These are phyloP conservation scores for Sitobion miscanthi DNA, from an alignment of 1,140 invertebrate genomes.

Conservation along the genomic window DNA sequence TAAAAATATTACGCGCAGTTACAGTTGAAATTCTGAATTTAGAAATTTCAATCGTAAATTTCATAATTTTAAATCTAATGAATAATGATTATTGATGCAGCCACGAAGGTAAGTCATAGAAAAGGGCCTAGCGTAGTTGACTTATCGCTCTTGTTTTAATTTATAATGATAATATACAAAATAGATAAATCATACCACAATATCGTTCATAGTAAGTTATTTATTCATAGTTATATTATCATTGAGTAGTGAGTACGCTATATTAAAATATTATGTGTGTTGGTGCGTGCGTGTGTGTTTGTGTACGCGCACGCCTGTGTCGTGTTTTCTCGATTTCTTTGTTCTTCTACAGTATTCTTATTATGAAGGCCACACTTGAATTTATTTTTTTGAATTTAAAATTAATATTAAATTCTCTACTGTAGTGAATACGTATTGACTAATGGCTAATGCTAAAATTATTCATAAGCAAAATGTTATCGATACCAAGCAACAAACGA, in stretches of 20 bases:
- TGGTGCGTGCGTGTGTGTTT: too few species aligned
- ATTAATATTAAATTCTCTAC: neutral
- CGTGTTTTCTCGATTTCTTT: neutral
- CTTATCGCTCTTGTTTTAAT: neutral
- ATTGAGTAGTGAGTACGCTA: too few species aligned
- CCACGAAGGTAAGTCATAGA: neutral
- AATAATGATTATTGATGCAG: neutral
- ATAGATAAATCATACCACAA: neutral
- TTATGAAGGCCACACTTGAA: neutral
- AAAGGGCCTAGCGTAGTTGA: neutral
- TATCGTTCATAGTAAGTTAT: neutral
- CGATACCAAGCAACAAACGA: neutral
- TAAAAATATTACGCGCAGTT: neutral
- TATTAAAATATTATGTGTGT: too few species aligned
- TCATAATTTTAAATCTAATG: neutral
- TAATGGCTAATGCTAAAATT: neutral
- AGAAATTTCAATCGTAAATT: neutral
- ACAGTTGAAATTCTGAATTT: neutral
- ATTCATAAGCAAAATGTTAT: neutral
- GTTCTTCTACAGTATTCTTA: neutral
- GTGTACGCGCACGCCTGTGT: too few species aligned
- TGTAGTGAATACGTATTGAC: neutral
- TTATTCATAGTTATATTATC: too few species aligned
- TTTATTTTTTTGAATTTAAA: neutral
- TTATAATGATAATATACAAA: neutral